Conservation (phyloP, 2,113 vertebrate species). For the Noturus placidus region DNA sequence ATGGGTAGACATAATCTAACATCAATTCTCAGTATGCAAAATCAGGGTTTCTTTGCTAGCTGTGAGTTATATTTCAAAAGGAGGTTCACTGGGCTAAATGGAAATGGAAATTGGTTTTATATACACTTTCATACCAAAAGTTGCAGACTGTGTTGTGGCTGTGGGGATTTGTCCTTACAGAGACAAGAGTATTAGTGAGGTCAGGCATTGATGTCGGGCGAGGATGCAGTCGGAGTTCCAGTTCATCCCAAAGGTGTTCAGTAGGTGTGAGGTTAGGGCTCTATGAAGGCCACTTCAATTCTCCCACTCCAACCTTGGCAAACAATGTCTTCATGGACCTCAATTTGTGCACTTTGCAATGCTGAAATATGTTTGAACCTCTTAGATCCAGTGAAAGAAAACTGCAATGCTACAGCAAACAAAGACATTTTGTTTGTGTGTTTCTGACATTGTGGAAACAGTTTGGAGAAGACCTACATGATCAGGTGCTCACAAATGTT, state of each 20-base stretch:
- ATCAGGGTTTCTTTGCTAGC: neutral
- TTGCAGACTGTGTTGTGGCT: too few relatives aligned
- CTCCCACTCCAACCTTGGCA: neutral
- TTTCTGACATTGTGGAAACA: neutral
- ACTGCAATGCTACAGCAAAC: neutral
- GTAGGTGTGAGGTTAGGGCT: neutral
- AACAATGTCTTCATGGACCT: neutral
- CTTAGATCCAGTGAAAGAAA: neutral
- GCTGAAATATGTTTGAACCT: neutral
- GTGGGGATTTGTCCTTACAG: neutral
- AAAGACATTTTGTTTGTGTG: neutral
- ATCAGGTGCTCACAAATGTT: neutral
- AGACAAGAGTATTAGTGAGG: neutral
- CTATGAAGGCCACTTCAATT: neutral
- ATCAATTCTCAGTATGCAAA: neutral
- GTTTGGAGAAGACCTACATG: neutral
- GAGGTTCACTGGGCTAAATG: neutral
- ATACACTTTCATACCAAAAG: neutral
- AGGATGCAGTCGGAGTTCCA: neutral
- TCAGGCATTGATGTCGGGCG: too few relatives aligned
- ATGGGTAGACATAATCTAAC: neutral
- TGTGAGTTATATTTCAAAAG: neutral
- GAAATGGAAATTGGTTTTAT: neutral
- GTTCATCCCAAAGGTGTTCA: neutral
- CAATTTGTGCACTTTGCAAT: neutral